Evolutionary conservation across 1,140 invertebrate species (phyloP).

Genomic region (Wiebesia pumilae): DNA sequence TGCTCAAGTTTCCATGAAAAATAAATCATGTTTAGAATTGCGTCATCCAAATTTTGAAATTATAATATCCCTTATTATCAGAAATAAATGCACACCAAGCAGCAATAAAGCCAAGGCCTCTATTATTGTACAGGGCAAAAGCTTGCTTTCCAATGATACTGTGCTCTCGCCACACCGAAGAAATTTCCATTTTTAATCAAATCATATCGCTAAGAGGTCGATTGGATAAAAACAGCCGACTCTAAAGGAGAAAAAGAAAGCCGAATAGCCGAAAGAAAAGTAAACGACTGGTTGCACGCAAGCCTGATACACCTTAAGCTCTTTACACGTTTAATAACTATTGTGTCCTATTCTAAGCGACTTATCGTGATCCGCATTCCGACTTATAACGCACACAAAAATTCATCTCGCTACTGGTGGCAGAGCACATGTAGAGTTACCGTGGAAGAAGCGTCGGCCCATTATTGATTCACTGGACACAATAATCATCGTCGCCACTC

Average conservation of each 20-base stretch:
- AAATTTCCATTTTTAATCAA: constrained; percentile 37
- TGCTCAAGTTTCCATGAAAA: background rate
- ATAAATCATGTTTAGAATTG: background rate
- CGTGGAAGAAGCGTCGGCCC: constrained; percentile 34
- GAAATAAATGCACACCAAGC: background rate
- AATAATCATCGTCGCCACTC: constrained; percentile 35
- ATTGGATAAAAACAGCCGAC: background rate
- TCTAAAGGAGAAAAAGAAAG: background rate
- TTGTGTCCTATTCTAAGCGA: constrained; percentile 6
- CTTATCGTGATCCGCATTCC: background rate
- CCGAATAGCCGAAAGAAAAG: background rate
- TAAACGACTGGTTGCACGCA: background rate
- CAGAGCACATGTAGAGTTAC: background rate
- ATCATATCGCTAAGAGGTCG: background rate
- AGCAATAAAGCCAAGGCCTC: too few relatives aligned
- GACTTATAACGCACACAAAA: background rate
- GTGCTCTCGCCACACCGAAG: background rate
- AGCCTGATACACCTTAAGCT: background rate
- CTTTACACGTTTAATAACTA: constrained; percentile 8
- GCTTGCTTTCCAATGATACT: background rate
- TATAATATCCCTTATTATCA: background rate
- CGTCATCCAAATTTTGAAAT: background rate
- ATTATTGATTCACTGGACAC: constrained; percentile 21
- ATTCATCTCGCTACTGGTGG: background rate
- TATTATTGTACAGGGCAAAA: background rate